Base-by-base conservation (phyloP, 2,888 invertebrate species). In the Drosophila meridionalis region DNA sequence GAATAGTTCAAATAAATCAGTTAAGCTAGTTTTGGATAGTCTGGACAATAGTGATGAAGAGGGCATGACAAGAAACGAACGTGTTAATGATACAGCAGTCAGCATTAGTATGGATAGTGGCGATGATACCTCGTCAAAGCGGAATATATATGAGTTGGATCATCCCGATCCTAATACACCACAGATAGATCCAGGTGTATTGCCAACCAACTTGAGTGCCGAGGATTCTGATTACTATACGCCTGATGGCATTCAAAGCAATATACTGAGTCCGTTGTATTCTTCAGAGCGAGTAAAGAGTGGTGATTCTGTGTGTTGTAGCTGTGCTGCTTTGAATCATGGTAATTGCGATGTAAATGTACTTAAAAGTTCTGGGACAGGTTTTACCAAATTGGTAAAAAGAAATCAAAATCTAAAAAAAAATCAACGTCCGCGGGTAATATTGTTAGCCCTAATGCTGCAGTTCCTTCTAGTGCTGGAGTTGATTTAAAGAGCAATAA, bases 211-310 rank as follows among this genome's bases (percentile, higher is more conserved):
- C 43, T 69, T 64, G 12, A 90, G 91, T 81, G 95, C 94, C 76
- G 96, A 96, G 75, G 96, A 96, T 94, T 96, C 96, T 42, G 96
- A 96, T 94, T 96, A 96, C 93, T 96, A 96, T 94, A 96, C 96
- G 45, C 96, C 96, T 34, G 96, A 96, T 92, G 96, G 96, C 93
- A 95, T 96, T 80, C 94, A 95, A 87, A 95, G 96, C 82, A 95
- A 95, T 78, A 95, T 95, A 87, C 94, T 95, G 84, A 95, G 95
- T 83, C 95, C 95, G 66, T 94, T 96, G 79, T 95, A 94, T 82
- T 92, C 92, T 38, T 87, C 91, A 36, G 90, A 90, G 28, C 84
- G 84, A 30, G 76, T 83, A 4, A 83, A 89, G 5, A 80, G 80
- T 34, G 84, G 84, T 47, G 91, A 91, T 69, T 86, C 84, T 6